Evolutionary conservation across 2,113 vertebrate genomes (phyloP).

Genomic region (Clinocottus analis): DNA sequence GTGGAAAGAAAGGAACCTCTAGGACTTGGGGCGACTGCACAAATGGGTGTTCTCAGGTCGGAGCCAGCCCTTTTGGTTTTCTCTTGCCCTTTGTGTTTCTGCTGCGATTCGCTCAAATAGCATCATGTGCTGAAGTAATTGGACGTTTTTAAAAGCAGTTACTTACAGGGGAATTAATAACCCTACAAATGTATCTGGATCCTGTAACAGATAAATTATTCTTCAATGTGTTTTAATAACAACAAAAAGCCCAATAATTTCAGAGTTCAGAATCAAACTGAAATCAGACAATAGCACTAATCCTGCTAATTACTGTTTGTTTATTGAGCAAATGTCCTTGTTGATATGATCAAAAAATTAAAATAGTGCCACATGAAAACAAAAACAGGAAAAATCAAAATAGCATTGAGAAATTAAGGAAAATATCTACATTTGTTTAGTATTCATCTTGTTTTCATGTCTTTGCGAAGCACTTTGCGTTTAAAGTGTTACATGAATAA

Average conservation of each 20-base stretch:
- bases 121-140: background rate
- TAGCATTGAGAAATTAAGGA: background rate
- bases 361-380: background rate
- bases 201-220: background rate
- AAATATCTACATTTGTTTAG: background rate
- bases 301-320: background rate
- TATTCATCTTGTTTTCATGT: background rate
- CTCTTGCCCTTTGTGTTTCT: background rate
- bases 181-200: background rate
- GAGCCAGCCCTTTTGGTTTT: background rate
- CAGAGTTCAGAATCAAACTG: background rate
- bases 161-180: background rate
- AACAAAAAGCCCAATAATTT: background rate
- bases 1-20: slow-evolving; percentile 22
- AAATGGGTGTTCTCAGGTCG: background rate
- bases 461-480: background rate
- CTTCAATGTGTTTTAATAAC: background rate
- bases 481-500: background rate
- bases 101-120: background rate
- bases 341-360: background rate
- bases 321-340: background rate
- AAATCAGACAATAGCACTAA: background rate
- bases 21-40: background rate
- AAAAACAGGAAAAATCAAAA: background rate
- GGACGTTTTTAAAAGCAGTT: background rate